Evolutionary conservation across 2,888 invertebrate genomes (phyloP).

Genomic region (Fragum whitleyi): DNA sequence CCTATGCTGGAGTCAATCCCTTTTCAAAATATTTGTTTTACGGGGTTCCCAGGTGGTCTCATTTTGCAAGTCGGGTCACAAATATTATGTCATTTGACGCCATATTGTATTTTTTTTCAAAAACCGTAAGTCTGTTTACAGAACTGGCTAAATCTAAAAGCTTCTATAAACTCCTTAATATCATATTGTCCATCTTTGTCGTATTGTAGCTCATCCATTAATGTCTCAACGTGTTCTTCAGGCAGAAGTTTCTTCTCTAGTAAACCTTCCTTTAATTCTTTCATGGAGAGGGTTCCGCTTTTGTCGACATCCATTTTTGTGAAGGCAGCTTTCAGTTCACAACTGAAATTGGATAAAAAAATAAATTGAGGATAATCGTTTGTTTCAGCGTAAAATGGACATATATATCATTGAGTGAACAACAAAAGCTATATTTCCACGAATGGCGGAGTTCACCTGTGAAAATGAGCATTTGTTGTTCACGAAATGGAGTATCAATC

Average conservation of each 20-base stretch:
- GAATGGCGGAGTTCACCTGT: no score
- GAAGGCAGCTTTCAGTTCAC: slow-evolving; percentile 31
- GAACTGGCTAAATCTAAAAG: slow-evolving; percentile 44
- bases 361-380: no score
- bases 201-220: slow-evolving; percentile 53
- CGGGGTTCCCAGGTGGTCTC: no score
- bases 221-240: slow-evolving; percentile 33
- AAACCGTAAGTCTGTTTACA: slow-evolving; percentile 36
- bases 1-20: no score
- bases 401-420: no score
- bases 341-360: slow-evolving; percentile 34
- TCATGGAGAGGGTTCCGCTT: slow-evolving; percentile 36
- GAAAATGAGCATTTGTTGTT: no score
- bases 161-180: slow-evolving; percentile 50
- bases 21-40: no score
- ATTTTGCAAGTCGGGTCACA: no score
- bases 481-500: no score
- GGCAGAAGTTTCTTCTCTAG: slow-evolving; percentile 29
- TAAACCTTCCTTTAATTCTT: slow-evolving; percentile 48
- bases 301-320: slow-evolving; percentile 51
- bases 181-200: slow-evolving; percentile 50
- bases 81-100: no score
- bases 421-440: no score
- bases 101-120: not conserved
- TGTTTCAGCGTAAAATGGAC: no score